phyloP scores from a whole-genome alignment of 2,113 vertebrate species.

The Alexandromys fortis region DNA sequence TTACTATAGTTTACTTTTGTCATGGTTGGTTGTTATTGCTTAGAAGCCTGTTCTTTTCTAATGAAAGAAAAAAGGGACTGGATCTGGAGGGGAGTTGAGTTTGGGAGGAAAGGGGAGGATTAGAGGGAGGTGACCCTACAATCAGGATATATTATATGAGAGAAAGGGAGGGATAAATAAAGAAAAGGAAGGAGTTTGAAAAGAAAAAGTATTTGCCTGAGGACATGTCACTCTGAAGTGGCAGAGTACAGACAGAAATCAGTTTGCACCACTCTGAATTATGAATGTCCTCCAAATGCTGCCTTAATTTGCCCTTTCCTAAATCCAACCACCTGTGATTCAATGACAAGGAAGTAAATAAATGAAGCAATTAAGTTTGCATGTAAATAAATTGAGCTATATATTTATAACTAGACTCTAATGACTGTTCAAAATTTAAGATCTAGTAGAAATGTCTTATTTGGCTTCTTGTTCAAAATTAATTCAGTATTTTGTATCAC shows the following conservation, averaged over 20 bases:
- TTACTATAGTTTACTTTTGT: neutral
- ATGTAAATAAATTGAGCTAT: neutral
- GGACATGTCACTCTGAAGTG: neutral
- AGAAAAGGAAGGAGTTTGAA: neutral
- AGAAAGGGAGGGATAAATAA: neutral
- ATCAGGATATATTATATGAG: neutral
- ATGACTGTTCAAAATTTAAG: neutral
- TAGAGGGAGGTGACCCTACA: neutral
- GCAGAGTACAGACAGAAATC: neutral
- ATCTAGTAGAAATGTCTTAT: neutral
- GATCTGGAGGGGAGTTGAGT: neutral
- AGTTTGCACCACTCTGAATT: neutral
- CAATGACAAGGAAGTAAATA: neutral
- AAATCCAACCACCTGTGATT: neutral
- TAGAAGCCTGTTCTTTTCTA: neutral
- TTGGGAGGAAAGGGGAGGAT: too few relatives aligned
- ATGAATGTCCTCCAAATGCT: neutral
- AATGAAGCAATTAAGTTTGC: slow-evolving; percentile 13
- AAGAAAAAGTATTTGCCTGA: neutral
- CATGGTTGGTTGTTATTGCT: neutral
- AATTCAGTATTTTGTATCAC: neutral
- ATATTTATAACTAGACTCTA: neutral
- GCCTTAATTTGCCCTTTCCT: neutral
- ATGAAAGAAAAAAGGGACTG: neutral
- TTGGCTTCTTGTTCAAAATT: slow-evolving; percentile 17